A percentile compares a stretch with the other conserved stretches of the same genome.
These are phyloP conservation scores for Phymanthus crucifer DNA, from an alignment of 92 coral and sea anemone species.

Conservation along the genomic window DNA sequence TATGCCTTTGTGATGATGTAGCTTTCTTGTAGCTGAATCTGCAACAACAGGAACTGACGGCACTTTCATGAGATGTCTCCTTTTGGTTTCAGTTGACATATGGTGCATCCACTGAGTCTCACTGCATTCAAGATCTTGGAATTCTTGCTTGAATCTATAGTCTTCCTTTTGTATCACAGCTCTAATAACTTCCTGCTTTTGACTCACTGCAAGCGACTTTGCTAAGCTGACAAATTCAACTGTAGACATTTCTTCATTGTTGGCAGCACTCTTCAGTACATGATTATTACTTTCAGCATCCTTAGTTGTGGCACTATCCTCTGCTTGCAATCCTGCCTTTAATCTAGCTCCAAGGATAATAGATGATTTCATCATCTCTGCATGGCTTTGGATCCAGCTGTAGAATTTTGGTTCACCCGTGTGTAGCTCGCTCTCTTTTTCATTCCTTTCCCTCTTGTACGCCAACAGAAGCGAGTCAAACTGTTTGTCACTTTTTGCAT, in stretches of 20 bases:
- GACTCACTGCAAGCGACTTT: conserved; percentile 36
- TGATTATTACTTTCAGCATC: too few relatives aligned
- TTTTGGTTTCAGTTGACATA: conserved; percentile 39
- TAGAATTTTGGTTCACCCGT: conserved; percentile 32
- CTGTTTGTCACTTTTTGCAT: conserved; percentile 35
- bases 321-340: too few relatives aligned
- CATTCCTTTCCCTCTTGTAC: conserved; percentile 26
- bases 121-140: conserved; percentile 13
- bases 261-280: conserved; percentile 36
- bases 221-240: conserved; percentile 47
- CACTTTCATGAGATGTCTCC: conserved; percentile 29
- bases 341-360: too few relatives aligned
- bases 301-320: too few relatives aligned
- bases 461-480: conserved; percentile 51
- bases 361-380: too few relatives aligned
- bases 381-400: conserved; percentile 19
- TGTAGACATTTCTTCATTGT: conserved; percentile 50
- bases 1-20: not conserved
- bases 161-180: conserved; percentile 41
- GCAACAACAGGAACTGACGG: conserved; percentile 19
- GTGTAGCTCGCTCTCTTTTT: conserved; percentile 31
- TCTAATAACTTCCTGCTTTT: conserved; percentile 38
- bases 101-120: conserved; percentile 28
- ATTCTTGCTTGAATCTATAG: conserved; percentile 25
- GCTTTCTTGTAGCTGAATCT: not conserved